Evolutionary conservation across 1,140 invertebrate genomes (phyloP), one percentile per base, ranked within the genome.

Genomic region (Scaptomyza pallida): DNA sequence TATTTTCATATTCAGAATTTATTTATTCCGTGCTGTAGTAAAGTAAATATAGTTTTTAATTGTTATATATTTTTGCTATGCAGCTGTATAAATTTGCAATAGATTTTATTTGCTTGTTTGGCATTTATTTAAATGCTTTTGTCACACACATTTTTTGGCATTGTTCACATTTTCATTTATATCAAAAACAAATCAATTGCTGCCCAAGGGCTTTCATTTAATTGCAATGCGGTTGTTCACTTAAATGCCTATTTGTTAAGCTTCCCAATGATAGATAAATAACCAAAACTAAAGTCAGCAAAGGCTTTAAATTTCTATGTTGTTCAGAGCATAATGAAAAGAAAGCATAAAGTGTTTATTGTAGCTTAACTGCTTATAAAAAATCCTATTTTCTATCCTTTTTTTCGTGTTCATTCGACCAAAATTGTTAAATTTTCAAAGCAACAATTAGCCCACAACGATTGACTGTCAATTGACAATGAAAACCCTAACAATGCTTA

Each of bases 401-500:
- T 6, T 26, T 3, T 26, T 26, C 23, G 23, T 26, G 3, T 26
- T 26, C 23, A 26, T 6, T 26, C 6, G 23, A 26, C 23, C 5
- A 26, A 26, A 4, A 26, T 26, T 2, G 2, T 26, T 26, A 4
- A 15, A 45, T 26, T 40, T 41, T 10, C 15, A 37, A 69, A 52
- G 33, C 26, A 55, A 64, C 60, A 70, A 70, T 70, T 70, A 70
- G 55, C 60, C 67, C 67, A 26, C 43, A 48, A 48, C 8, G 50
- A 41, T 12, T 5, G 50, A 13, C 44, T 45, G 10, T 63, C 43
- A 55, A 37, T 56, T 64, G 67, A 35, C 60, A 56, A 30, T 55
- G 60, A 43, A 35, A 63, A 70, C 9, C 50, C 64, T 63, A 40
- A 45, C 64, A 61, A 30, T 47, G 26, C 19, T 3, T 35, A 59